A percentile compares a stretch with the other conserved stretches of the same genome.
Conservation (phyloP, 2,888 invertebrate species). For the Synergus gifuensis region DNA sequence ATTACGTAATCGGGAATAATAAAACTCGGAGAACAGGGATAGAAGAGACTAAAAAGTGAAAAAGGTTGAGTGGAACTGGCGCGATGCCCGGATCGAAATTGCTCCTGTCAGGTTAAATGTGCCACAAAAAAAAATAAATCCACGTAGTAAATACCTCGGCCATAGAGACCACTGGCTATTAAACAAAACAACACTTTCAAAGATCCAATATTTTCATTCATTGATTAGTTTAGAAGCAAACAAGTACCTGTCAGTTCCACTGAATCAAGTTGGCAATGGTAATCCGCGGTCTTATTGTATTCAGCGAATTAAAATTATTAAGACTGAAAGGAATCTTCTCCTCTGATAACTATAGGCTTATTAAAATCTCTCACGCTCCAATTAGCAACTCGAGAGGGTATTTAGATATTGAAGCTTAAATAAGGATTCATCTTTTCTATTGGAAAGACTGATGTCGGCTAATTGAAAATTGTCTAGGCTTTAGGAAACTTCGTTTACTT, state of each 20-base stretch:
- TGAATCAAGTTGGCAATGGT: background rate
- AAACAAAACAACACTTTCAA: background rate
- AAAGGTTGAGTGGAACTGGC: slow-evolving; percentile 45
- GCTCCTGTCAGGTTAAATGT: slow-evolving; percentile 42
- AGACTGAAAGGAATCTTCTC: background rate
- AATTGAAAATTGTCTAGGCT: slow-evolving; percentile 8
- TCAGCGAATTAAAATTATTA: background rate
- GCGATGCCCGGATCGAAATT: slow-evolving; percentile 43
- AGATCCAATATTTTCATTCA: background rate
- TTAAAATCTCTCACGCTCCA: slow-evolving; percentile 52
- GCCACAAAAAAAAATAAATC: slow-evolving; percentile 28
- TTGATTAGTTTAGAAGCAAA: background rate
- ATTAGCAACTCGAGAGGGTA: slow-evolving; percentile 44
- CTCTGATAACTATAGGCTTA: slow-evolving; percentile 12
- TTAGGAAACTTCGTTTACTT: background rate
- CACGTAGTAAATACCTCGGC: slow-evolving; percentile 2
- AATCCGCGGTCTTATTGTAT: background rate
- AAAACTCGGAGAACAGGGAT: slow-evolving; percentile 10
- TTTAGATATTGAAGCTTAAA: slow-evolving; percentile 12
- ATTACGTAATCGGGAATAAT: slow-evolving; percentile 30
- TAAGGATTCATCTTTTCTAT: slow-evolving; percentile 10
- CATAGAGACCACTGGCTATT: background rate
- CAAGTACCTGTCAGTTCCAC: background rate
- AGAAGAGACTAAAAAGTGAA: slow-evolving; percentile 27
- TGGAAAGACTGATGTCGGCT: background rate